Base-by-base conservation (phyloP, 2,888 invertebrate species). In the Actias luna region DNA sequence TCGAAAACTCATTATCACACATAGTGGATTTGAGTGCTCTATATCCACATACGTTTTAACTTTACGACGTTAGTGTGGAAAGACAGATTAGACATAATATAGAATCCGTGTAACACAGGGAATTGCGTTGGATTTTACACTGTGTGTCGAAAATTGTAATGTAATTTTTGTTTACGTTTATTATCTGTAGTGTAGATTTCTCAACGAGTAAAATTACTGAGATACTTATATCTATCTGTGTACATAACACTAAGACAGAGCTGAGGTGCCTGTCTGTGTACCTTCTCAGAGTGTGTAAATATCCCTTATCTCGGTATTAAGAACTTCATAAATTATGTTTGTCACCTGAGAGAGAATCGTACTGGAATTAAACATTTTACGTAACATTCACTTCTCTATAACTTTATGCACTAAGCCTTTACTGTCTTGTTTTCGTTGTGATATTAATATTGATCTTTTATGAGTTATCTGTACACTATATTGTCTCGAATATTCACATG, bases 241-340 rank as follows among this genome's bases (percentile, higher is more conserved):
- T 85, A 88, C 88, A 87, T 81, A 84, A 78, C 79, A 89, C 86
- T 85, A 85, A 89, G 89, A 88, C 89, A 87, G 83, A 88, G 88
- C 78, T 83, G 86, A 86, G 85, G 82, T 83, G 86, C 85, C 84
- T 87, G 78, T 76, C 72, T 89, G 90, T 89, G 80, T 88, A 81
- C 78, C 66, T 59, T 74, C 84, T 80, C 81, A 73, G 84, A 85
- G 85, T 85, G 85, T 86, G 92, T 90, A 92, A 92, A 92, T 87
- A 91, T 83, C 69, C 82, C 86, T 92, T 92, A 92, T 92, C 92
- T 87, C 67, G 80, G 85, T 87, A 91, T 92, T 91, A 90, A 85
- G 87, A 87, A 89, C 92, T 91, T 90, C 92, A 92, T 92, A 92
- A 92, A 92, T 92, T 89, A 87, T 89, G 92, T 92, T 92, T 92